phyloP scores from a whole-genome alignment of 2,113 vertebrate species.

The Takifugu flavidus region DNA sequence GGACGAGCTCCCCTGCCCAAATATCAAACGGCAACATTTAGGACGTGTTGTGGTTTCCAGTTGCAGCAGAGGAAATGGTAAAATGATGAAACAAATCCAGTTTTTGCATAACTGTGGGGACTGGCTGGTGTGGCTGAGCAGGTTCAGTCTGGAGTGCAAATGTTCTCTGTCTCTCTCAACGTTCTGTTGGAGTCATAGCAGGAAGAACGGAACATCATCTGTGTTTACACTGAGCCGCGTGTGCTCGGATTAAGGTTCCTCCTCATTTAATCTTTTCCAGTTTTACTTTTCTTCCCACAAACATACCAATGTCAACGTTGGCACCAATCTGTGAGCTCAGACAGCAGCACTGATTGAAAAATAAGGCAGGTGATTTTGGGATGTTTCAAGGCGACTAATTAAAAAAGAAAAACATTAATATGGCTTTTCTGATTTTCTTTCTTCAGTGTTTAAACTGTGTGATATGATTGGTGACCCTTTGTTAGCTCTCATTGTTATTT shows the following conservation, averaged over 20 bases:
- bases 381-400: neutral
- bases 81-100: constrained; percentile 38
- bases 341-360: constrained; percentile 58
- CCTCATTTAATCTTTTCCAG: neutral
- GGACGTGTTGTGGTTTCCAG: constrained; percentile 5
- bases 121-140: constrained; percentile 60
- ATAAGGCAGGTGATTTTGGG: constrained; percentile 58
- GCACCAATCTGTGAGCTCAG: constrained; percentile 25
- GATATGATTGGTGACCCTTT: constrained; percentile 46
- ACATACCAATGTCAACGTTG: neutral
- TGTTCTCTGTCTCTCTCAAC: neutral
- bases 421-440: constrained; percentile 63
- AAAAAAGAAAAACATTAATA: constrained; percentile 54
- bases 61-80: constrained; percentile 9
- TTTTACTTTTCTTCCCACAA: neutral
- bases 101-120: constrained; percentile 73
- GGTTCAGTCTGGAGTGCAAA: constrained; percentile 19
- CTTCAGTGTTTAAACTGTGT: constrained; percentile 30
- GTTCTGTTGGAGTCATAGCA: constrained; percentile 35
- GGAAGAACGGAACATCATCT: constrained; percentile 44
- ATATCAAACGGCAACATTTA: neutral
- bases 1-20: constrained; percentile 1
- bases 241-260: constrained; percentile 9
- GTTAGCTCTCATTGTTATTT: constrained; percentile 13
- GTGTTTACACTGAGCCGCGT: constrained; percentile 31